phyloP scores from a whole-genome alignment of 2,888 invertebrate species.

The Cheilosia grossa region DNA sequence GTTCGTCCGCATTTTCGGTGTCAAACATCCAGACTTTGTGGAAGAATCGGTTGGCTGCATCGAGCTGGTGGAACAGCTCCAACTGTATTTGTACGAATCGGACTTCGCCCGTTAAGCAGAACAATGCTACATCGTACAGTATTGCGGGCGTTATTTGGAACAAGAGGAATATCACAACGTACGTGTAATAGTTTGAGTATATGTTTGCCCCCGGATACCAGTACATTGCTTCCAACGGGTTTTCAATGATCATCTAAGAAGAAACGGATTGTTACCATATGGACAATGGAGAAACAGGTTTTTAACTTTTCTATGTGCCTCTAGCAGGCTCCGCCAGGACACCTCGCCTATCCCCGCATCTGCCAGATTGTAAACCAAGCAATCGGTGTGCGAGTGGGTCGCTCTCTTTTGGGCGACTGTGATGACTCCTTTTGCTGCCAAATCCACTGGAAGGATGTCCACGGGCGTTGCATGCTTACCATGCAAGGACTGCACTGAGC shows the following conservation, averaged over 20 bases:
- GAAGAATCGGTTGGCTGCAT: constrained; percentile 50
- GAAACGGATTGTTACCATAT: background rate
- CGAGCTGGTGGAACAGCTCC: constrained; percentile 46
- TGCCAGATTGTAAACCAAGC: constrained; percentile 51
- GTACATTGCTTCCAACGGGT: constrained; percentile 58
- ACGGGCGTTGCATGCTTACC: constrained; percentile 43
- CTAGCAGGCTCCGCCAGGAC: constrained; percentile 48
- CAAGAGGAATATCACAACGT: constrained; percentile 42
- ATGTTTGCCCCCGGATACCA: constrained; percentile 60
- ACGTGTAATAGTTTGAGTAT: constrained; percentile 49
- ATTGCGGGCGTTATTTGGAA: constrained; percentile 60
- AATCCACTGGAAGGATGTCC: constrained; percentile 60
- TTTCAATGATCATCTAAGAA: constrained; percentile 58
- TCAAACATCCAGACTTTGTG: constrained; percentile 63
- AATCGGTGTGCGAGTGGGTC: background rate
- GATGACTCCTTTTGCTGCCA: constrained; percentile 65
- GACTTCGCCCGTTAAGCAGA: constrained; percentile 52
- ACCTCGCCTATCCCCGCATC: constrained; percentile 55
- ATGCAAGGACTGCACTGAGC: constrained; percentile 55
- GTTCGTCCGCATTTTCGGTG: constrained; percentile 62
- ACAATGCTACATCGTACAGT: constrained; percentile 35
- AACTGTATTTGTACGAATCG: constrained; percentile 50
- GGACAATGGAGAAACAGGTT: background rate
- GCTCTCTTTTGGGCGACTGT: constrained; percentile 50
- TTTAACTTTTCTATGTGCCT: constrained; percentile 56